Percentiles rank a stretch among this genome's conserved stretches.
phyloP scores from a whole-genome alignment of 2,888 invertebrate species.

The Euproctis similis region DNA sequence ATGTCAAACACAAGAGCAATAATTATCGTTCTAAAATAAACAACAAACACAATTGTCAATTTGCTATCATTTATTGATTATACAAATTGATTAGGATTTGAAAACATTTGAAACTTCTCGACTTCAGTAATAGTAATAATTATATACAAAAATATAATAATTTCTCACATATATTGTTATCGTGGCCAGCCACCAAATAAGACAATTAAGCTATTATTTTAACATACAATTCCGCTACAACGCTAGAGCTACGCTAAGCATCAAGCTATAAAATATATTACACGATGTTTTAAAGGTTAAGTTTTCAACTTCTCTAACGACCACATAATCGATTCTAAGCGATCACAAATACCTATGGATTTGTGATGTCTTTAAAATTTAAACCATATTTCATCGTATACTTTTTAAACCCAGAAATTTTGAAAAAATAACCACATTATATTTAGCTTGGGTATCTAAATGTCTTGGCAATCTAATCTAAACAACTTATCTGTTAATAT shows the following conservation, averaged over 20 bases:
- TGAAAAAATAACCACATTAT: no score
- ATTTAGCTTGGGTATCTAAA: no score
- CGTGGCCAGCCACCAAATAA: conserved; percentile 70
- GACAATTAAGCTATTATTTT: conserved; percentile 34
- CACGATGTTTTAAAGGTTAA: no score
- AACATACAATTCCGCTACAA: conserved; percentile 19
- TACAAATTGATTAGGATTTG: conserved; percentile 66
- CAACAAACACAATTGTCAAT: conserved; percentile 41
- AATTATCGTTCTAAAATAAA: background rate
- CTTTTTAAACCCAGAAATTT: no score
- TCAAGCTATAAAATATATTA: conserved; percentile 1
- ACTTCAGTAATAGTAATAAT: conserved; percentile 60
- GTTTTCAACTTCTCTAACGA: no score
- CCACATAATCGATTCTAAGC: no score
- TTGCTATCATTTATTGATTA: conserved; percentile 72
- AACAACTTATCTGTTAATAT: no score
- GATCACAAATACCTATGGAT: no score
- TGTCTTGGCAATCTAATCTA: no score
- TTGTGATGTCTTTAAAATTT: no score
- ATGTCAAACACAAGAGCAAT: no score
- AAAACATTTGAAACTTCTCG: conserved; percentile 51
- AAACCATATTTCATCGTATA: no score
- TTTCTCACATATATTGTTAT: conserved; percentile 49
- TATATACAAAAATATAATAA: conserved; percentile 38
- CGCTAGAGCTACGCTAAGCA: conserved; percentile 17